These are phyloP conservation scores for Lamproptera curius DNA, from an alignment of 2,888 invertebrate species.

Conservation along the genomic window DNA sequence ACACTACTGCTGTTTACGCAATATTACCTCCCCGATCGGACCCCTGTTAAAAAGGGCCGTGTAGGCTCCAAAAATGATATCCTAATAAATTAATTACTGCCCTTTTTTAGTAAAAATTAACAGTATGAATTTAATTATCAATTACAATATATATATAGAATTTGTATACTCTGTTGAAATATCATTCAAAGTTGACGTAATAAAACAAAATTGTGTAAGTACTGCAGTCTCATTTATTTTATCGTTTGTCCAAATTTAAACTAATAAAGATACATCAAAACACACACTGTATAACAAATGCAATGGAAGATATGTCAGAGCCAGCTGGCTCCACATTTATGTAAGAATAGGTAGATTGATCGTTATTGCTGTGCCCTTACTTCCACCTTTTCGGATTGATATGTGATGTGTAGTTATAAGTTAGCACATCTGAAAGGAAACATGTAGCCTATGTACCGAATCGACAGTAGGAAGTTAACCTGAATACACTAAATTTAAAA, in stretches of 20 bases:
- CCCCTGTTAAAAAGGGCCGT: too few species aligned
- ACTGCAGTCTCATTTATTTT: slow-evolving; percentile 75
- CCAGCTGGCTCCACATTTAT: slow-evolving; percentile 50
- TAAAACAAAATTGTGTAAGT: too few species aligned
- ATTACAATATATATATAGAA: too few species aligned
- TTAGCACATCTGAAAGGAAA: slow-evolving; percentile 33
- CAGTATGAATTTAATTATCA: too few species aligned
- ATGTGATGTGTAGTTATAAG: slow-evolving; percentile 17
- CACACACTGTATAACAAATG: slow-evolving; percentile 71
- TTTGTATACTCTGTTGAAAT: too few species aligned
- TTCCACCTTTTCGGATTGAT: slow-evolving; percentile 34
- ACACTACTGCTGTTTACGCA: too few species aligned
- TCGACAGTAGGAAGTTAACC: slow-evolving; percentile 45
- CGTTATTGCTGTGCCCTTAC: slow-evolving; percentile 38
- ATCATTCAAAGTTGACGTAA: too few species aligned
- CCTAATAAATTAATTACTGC: too few species aligned
- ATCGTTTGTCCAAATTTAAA: slow-evolving; percentile 61
- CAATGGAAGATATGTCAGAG: slow-evolving; percentile 67
- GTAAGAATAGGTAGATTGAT: slow-evolving; percentile 32
- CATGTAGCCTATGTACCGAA: slow-evolving; percentile 32
- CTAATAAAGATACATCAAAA: slow-evolving; percentile 72
- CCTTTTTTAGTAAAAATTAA: too few species aligned
- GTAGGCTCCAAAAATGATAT: too few species aligned
- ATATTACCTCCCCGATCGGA: too few species aligned
- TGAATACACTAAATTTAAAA: slow-evolving; percentile 48